Percentiles rank a stretch among this genome's conserved stretches.
Evolutionary conservation across 2,797 vertebrate species (phyloP).

Genomic region (Tragelaphus eurycerus): DNA sequence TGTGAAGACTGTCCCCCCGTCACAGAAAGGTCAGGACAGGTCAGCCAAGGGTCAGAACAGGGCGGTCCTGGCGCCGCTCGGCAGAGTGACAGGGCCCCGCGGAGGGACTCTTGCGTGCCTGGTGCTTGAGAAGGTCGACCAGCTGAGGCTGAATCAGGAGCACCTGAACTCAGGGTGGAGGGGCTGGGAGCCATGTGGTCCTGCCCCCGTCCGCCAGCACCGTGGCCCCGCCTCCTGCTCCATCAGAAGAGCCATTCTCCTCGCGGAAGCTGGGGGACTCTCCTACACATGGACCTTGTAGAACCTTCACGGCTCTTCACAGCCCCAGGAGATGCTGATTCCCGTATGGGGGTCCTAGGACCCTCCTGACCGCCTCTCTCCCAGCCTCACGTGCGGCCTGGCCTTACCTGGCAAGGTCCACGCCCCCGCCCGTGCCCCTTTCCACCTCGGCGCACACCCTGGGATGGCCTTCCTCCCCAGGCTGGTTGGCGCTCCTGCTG

Average conservation of each 20-base stretch:
- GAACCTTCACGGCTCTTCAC: background rate
- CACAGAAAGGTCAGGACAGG: background rate
- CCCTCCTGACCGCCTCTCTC: background rate
- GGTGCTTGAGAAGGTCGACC: background rate
- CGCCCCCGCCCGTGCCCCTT: fast-evolving
- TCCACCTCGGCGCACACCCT: background rate
- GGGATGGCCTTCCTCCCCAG: background rate
- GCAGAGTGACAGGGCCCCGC: background rate
- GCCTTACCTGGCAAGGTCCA: background rate
- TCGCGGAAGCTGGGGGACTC: fast-evolving
- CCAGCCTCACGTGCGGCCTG: background rate
- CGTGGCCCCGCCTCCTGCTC: fast-evolving
- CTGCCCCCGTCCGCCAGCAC: background rate
- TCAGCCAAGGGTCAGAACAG: background rate
- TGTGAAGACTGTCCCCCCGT: background rate
- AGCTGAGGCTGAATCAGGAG: background rate
- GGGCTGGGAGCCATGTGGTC: background rate
- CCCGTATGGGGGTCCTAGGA: background rate
- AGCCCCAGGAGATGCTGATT: background rate
- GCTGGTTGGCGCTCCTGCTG: fast-evolving
- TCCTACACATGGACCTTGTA: background rate
- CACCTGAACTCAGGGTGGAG: fast-evolving
- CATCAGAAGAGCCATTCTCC: background rate
- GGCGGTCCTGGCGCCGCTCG: background rate
- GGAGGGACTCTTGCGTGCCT: background rate